phyloP scores from a whole-genome alignment of 1,140 invertebrate species.

The Araneus ventricosus region DNA sequence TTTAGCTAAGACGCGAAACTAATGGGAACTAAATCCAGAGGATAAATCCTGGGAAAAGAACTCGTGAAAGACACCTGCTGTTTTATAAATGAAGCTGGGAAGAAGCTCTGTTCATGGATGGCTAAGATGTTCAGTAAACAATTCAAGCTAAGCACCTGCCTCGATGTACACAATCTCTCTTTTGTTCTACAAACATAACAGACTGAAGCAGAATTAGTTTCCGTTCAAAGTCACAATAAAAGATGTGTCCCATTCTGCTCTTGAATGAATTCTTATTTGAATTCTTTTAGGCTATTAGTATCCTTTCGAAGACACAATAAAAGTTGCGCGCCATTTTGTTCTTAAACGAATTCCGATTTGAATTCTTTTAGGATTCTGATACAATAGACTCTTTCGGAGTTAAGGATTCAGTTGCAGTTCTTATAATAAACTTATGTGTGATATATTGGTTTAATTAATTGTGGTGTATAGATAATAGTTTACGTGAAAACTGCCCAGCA shows the following conservation, averaged over 20 bases:
- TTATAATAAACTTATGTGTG: not conserved
- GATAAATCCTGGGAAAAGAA: slow-evolving; percentile 6
- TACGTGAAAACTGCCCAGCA: not conserved
- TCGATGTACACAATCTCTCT: not conserved
- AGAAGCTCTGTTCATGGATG: not conserved
- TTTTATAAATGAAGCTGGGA: not conserved
- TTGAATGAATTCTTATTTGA: too few species aligned
- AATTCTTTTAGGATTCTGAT: too few species aligned
- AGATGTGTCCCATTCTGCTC: too few species aligned
- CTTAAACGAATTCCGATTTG: too few species aligned
- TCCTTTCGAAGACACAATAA: too few species aligned
- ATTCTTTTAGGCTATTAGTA: too few species aligned
- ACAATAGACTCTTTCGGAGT: too few species aligned
- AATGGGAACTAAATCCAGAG: slow-evolving; percentile 9
- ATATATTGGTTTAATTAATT: not conserved
- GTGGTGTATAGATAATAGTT: not conserved
- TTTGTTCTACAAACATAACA: not conserved
- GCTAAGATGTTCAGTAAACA: not conserved
- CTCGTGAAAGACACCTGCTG: not conserved
- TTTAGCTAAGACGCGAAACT: not conserved
- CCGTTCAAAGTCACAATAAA: not conserved
- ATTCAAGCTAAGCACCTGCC: not conserved
- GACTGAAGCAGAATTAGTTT: not conserved
- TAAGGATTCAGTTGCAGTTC: not conserved
- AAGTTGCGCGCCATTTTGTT: too few species aligned